Base-by-base conservation (phyloP, 2,113 vertebrate genomes). In the Orcinus orca region DNA sequence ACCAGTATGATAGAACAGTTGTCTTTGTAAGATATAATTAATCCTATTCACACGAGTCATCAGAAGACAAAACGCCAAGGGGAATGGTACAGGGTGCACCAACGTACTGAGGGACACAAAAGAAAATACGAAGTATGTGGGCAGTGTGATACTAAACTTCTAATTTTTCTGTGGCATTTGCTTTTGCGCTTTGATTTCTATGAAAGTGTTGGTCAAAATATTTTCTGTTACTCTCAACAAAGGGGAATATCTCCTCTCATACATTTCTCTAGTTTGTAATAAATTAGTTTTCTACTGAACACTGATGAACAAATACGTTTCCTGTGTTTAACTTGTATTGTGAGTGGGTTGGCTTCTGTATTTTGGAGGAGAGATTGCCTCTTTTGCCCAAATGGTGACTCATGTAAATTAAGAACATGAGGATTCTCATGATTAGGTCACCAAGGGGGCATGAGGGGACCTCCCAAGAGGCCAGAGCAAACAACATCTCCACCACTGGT, bases 361-460 rank as follows among this genome's bases (percentile, higher is more conserved):
- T 96, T 96, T 91, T 94, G 84, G 58, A 93, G 88, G 53, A 94
- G 83, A 94, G 58, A 36, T 91, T 53, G 92, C 79, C 74, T 85
- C 25, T 44, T 8, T 91, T 92, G 97, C 98, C 90, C 47, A 96
- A 79, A 70, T 68, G 63, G 41, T 81, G 97, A 97, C 97, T 98
- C 96, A 94, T 14, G 87, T 93, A 97, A 97, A 91, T 98, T 97
- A 97, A 97, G 88, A 83, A 95, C 94, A 92, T 21, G 1, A 94
- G 31, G 74, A 96, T 47, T 62, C 81, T 97, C 41, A 95, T 62
- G 81, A 92, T 71, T 96, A 86, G 95, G 65, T 96, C 93, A 97
- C 86, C 62, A 86, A 96, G 74, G 81, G 65, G 94, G 87, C 90
- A 94, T 65, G 97, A 97, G 82, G 92, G 91, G 97, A 98, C 85